Percentiles rank a stretch among this genome's conserved stretches.
Evolutionary conservation across 1,140 invertebrate species (phyloP).

Genomic region (Ips nitidus): DNA sequence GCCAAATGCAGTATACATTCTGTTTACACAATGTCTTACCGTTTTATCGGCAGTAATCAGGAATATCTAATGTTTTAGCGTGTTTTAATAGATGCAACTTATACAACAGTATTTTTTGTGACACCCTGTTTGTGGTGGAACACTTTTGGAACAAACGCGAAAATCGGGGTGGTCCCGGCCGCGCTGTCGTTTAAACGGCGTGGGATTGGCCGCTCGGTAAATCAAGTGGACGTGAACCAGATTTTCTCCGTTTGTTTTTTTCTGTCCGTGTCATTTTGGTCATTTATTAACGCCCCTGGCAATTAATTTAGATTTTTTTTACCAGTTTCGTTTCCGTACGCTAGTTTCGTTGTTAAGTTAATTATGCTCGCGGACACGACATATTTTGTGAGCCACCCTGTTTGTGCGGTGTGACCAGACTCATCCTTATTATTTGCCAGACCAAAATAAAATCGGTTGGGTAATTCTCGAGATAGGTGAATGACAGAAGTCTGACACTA

Average conservation of each 20-base stretch:
- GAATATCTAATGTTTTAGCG: slow-evolving; percentile 10
- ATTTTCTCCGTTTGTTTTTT: slow-evolving; percentile 35
- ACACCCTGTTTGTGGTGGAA: too few relatives aligned
- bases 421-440: too few relatives aligned
- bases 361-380: not conserved
- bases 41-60: not conserved
- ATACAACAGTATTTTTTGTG: too few relatives aligned
- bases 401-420: too few relatives aligned
- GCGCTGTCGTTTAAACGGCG: slow-evolving; percentile 33
- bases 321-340: not conserved
- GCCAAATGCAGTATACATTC: slow-evolving; percentile 10
- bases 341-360: not conserved
- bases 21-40: slow-evolving; percentile 18
- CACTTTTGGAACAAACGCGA: too few relatives aligned
- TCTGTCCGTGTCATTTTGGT: slow-evolving; percentile 23
- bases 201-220: slow-evolving; percentile 34
- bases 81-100: too few relatives aligned
- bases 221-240: slow-evolving; percentile 35
- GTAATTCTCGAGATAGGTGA: too few relatives aligned
- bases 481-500: too few relatives aligned
- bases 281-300: slow-evolving; percentile 30
- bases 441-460: too few relatives aligned
- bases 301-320: slow-evolving; percentile 32
- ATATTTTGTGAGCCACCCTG: too few relatives aligned
- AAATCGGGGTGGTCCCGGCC: slow-evolving; percentile 32